Conservation (phyloP, 64 coral and sea anemone species). For the Actinia equina region DNA sequence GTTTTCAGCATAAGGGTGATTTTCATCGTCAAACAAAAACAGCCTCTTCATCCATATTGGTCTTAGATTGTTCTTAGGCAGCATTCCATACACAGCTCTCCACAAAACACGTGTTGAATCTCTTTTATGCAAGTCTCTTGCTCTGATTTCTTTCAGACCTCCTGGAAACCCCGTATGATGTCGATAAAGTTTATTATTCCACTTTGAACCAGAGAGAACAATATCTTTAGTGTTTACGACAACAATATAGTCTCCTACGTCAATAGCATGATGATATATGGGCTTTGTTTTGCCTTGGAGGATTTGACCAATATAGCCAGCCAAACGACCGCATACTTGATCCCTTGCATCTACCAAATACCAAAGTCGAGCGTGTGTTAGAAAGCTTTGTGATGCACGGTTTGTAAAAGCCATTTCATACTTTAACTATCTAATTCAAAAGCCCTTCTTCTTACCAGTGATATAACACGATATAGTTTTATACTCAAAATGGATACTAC, state of each 20-base stretch:
- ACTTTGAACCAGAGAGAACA: constrained; percentile 84
- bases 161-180: constrained; percentile 98
- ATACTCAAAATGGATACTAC: neutral
- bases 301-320: constrained; percentile 82
- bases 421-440: neutral
- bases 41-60: constrained; percentile 88
- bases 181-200: constrained; percentile 95
- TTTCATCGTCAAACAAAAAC: constrained; percentile 78
- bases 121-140: constrained; percentile 72
- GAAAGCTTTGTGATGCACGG: constrained; percentile 94
- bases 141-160: constrained; percentile 78
- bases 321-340: constrained; percentile 84
- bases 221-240: constrained; percentile 93
- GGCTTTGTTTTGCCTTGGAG: constrained; percentile 98
- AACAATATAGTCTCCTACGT: constrained; percentile 87
- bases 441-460: neutral
- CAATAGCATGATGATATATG: constrained; percentile 78
- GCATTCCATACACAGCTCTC: constrained; percentile 95
- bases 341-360: constrained; percentile 91
- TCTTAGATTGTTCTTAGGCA: constrained; percentile 95
- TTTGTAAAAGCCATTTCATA: constrained; percentile 72
- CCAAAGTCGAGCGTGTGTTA: constrained; percentile 90
- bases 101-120: constrained; percentile 86
- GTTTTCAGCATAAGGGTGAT: constrained; percentile 93
- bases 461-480: too few relatives aligned